Conservation (phyloP, 2,113 vertebrate genomes). For the Thunnus thynnus region DNA sequence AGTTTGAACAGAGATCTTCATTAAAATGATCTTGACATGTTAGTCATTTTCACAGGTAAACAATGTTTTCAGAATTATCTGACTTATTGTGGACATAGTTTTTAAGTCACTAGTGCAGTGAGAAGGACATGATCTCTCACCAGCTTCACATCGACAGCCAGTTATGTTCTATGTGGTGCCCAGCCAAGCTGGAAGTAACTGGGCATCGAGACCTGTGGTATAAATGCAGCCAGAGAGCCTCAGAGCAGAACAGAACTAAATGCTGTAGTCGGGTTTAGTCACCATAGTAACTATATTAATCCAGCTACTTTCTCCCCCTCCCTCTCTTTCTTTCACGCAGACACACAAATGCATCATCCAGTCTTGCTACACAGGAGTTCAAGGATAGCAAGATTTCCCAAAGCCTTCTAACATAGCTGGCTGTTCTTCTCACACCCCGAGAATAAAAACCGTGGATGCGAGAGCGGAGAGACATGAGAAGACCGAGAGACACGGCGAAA, state of each 20-base stretch:
- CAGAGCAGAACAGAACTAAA: constrained; percentile 53
- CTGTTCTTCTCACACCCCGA: constrained; percentile 38
- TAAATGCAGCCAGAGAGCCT: constrained; percentile 42
- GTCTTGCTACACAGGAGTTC: constrained; percentile 47
- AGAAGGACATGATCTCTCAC: constrained; percentile 27
- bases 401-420: constrained; percentile 43
- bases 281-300: constrained; percentile 67
- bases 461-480: constrained; percentile 6
- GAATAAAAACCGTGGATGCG: constrained; percentile 31
- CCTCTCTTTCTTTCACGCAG: constrained; percentile 20
- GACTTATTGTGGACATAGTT: background rate
- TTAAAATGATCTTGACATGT: background rate
- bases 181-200: constrained; percentile 41
- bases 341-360: constrained; percentile 51
- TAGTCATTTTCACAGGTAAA: constrained; percentile 5
- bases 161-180: constrained; percentile 35
- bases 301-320: constrained; percentile 22
- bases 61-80: constrained; percentile 10
- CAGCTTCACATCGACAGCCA: background rate
- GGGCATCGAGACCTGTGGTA: constrained; percentile 29
- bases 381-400: constrained; percentile 58
- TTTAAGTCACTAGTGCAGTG: background rate
- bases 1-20: background rate
- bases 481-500: constrained; percentile 4
- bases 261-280: constrained; percentile 61